phyloP scores from a whole-genome alignment of 2,797 vertebrate species.

The Pipistrellus kuhlii region DNA sequence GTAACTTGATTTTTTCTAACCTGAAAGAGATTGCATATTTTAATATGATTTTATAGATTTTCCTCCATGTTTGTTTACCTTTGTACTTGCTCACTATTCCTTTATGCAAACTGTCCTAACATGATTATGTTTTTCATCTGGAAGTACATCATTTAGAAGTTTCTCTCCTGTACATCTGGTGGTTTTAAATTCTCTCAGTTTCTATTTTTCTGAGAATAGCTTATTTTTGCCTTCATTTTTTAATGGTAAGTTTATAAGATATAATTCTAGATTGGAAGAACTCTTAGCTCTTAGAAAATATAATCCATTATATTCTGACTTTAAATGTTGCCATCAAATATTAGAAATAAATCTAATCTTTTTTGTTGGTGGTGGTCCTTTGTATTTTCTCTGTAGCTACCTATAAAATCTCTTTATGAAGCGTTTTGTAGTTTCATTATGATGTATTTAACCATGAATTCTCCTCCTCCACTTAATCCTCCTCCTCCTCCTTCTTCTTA shows the following conservation, averaged over 20 bases:
- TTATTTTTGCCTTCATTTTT: slow-evolving; percentile 16
- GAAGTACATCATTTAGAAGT: background rate
- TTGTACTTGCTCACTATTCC: background rate
- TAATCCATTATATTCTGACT: background rate
- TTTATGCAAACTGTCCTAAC: background rate
- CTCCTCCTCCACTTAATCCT: background rate
- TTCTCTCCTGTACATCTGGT: background rate
- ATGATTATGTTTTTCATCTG: background rate
- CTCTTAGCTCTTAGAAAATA: background rate
- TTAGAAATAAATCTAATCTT: background rate
- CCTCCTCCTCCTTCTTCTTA: background rate
- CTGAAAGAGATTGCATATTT: background rate
- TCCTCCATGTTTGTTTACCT: background rate
- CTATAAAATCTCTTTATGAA: background rate
- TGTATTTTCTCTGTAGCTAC: background rate
- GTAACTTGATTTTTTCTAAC: slow-evolving; percentile 25
- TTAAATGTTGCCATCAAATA: background rate
- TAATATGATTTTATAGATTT: background rate
- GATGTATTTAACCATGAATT: background rate
- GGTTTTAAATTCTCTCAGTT: background rate
- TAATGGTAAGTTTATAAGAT: background rate
- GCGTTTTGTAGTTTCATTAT: background rate
- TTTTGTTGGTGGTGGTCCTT: background rate
- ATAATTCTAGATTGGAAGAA: background rate
- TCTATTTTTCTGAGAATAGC: slow-evolving; percentile 11